phyloP scores from a whole-genome alignment of 2,888 invertebrate species.

The Synanthedon formicaeformis region DNA sequence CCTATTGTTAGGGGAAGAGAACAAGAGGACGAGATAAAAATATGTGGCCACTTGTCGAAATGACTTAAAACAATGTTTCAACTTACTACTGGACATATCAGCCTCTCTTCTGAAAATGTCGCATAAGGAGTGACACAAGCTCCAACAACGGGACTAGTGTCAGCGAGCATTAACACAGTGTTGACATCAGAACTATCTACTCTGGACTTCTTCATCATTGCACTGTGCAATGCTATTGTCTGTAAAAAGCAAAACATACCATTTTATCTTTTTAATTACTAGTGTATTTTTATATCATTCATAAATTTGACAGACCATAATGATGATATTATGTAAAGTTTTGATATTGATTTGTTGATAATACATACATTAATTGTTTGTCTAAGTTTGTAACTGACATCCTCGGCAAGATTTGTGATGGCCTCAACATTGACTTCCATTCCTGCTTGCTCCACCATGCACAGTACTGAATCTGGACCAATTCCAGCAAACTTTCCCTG shows the following conservation, averaged over 20 bases:
- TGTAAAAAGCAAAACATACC: constrained; percentile 18
- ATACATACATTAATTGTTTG: constrained; percentile 60
- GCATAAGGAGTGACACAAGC: constrained; percentile 36
- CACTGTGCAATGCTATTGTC: constrained; percentile 59
- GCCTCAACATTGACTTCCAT: constrained; percentile 52
- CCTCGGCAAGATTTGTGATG: constrained; percentile 57
- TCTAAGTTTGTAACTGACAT: constrained; percentile 62
- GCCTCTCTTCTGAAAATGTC: constrained; percentile 47
- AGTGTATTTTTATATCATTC: no score
- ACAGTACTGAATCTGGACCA: constrained; percentile 51
- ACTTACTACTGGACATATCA: constrained; percentile 53
- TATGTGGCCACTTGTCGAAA: neutral
- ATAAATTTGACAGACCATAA: no score
- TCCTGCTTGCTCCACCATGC: constrained; percentile 58
- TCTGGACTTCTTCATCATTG: constrained; percentile 53
- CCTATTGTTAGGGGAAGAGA: no score
- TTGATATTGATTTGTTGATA: neutral
- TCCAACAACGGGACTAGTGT: constrained; percentile 53
- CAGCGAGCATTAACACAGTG: constrained; percentile 38
- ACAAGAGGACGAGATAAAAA: no score
- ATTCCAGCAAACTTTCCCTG: constrained; percentile 62
- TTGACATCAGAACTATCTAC: constrained; percentile 60
- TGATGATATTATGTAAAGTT: no score
- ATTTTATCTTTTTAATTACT: no score
- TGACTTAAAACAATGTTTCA: neutral